phyloP scores from a whole-genome alignment of 2,113 vertebrate species.

The Columba janthina region DNA sequence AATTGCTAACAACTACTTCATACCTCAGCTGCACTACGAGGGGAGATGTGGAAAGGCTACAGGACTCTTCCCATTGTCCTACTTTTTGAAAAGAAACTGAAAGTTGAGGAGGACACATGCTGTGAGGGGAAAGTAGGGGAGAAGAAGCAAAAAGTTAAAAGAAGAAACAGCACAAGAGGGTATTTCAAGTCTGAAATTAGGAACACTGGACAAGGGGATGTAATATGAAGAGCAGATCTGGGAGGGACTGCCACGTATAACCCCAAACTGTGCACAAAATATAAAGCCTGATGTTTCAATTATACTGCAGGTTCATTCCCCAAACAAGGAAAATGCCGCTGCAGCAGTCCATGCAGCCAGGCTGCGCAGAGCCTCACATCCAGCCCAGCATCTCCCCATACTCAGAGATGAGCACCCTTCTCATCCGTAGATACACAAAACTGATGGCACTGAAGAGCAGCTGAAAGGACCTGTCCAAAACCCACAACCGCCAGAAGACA shows the following conservation, averaged over 20 bases:
- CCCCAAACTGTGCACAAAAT: neutral
- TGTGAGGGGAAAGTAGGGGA: neutral
- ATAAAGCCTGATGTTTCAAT: neutral
- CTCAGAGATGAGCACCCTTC: neutral
- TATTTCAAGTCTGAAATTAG: neutral
- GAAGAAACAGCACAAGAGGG: neutral
- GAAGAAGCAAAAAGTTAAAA: neutral
- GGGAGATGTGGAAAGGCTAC: neutral
- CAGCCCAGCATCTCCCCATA: neutral
- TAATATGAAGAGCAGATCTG: neutral
- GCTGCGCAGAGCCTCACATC: neutral
- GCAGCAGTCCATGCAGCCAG: neutral
- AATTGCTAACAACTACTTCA: neutral
- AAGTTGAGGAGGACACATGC: neutral
- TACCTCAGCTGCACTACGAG: neutral
- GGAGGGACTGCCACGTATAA: neutral
- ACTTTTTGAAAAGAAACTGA: neutral
- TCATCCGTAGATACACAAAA: rapidly evolving
- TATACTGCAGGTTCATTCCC: neutral
- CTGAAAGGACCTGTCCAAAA: neutral
- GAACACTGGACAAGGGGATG: neutral
- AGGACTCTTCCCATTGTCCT: neutral
- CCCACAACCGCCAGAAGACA: neutral
- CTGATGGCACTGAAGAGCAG: neutral
- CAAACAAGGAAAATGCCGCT: neutral